A percentile compares a stretch with the other conserved stretches of the same genome.
These are phyloP conservation scores for Littorina saxatilis DNA, from an alignment of 1,140 invertebrate species.

Conservation along the genomic window DNA sequence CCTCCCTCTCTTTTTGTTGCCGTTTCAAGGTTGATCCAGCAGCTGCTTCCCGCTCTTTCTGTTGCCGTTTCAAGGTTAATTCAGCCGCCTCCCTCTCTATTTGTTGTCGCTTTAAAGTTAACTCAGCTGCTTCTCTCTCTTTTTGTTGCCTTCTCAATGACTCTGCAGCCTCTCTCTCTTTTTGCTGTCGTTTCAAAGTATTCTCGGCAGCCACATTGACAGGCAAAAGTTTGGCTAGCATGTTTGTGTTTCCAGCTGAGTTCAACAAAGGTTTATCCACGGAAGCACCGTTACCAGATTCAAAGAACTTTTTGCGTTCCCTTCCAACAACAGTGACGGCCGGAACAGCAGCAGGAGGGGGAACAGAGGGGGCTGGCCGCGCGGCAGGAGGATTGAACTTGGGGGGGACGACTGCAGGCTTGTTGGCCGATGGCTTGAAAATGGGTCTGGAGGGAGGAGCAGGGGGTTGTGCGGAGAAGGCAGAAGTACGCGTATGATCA, in stretches of 20 bases:
- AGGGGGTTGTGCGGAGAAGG: neutral
- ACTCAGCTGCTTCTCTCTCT: too few species aligned
- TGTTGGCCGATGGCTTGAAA: slow-evolving; percentile 29
- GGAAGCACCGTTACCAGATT: neutral
- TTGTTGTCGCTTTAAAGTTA: too few species aligned
- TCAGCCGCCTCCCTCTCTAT: neutral
- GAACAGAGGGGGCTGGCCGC: neutral
- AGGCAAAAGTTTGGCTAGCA: neutral
- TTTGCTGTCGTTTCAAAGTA: too few species aligned
- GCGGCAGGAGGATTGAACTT: neutral
- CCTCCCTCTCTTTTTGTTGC: slow-evolving; percentile 9
- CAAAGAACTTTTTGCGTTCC: slow-evolving; percentile 3
- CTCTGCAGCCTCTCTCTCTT: too few species aligned
- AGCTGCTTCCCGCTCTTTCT: neutral
- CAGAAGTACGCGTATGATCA: neutral
- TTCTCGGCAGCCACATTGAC: too few species aligned
- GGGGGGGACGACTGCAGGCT: neutral
- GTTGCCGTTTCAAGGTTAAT: neutral
- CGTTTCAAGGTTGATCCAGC: slow-evolving; percentile 1
- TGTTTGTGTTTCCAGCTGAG: neutral
- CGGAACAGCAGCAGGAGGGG: neutral
- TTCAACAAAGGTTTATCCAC: neutral
- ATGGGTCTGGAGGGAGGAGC: slow-evolving; percentile 1
- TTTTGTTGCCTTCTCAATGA: too few species aligned
- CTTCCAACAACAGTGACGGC: neutral